phyloP scores from a whole-genome alignment of 2,797 vertebrate species.

The Diceros bicornis region DNA sequence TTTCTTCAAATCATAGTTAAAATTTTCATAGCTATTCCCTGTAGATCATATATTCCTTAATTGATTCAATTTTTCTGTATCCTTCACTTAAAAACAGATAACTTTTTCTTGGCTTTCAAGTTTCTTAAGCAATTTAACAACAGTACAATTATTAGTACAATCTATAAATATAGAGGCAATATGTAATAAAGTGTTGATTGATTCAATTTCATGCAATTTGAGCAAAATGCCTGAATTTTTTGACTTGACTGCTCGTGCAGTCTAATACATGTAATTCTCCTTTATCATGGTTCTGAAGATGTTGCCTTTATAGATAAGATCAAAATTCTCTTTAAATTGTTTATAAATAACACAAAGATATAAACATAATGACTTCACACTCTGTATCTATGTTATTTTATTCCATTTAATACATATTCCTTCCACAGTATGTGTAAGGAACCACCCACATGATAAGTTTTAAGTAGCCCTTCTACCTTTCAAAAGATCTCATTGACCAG shows the following conservation, averaged over 20 bases:
- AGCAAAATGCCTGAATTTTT: conserved; percentile 36
- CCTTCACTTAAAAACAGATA: conserved; percentile 42
- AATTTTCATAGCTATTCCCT: conserved; percentile 51
- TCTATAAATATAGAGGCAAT: conserved; percentile 49
- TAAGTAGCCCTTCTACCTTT: not conserved
- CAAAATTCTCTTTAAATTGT: conserved; percentile 25
- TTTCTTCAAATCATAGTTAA: conserved; percentile 69
- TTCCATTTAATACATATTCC: not conserved
- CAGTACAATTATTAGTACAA: conserved; percentile 21
- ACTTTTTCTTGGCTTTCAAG: not conserved
- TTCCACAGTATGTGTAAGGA: not conserved
- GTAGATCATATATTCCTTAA: conserved; percentile 51
- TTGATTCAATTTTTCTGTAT: conserved; percentile 54
- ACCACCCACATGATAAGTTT: not conserved
- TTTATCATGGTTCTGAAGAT: not conserved
- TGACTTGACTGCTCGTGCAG: not conserved
- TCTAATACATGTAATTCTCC: conserved; percentile 38
- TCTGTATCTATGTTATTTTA: not conserved
- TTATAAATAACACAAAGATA: conserved; percentile 35
- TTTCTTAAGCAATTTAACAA: conserved; percentile 51
- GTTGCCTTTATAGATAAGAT: conserved; percentile 11
- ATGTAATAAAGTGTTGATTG: conserved; percentile 40
- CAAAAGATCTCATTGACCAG: not conserved
- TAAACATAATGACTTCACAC: not conserved
- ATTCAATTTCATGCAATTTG: conserved; percentile 40